Evolutionary conservation across 2,797 vertebrate genomes (phyloP).

Genomic region (Atherinosoma microstoma): DNA sequence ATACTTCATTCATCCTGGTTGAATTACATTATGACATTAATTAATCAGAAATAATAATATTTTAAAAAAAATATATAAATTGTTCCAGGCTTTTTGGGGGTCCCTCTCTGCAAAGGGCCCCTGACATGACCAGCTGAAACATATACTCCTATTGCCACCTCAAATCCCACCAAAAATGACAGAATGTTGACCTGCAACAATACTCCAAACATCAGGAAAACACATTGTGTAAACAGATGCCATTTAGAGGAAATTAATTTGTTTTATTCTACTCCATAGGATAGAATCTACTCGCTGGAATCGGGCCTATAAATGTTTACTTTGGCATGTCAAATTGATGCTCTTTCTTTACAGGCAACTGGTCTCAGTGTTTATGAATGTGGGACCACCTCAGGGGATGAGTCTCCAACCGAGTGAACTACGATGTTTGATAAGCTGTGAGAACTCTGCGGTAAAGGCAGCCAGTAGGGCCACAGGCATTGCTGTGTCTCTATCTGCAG

Average conservation of each 20-base stretch:
- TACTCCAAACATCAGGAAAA: slow-evolving; percentile 20
- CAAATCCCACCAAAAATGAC: slow-evolving; percentile 43
- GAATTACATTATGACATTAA: not conserved
- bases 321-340: slow-evolving; percentile 38
- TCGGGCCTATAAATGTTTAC: slow-evolving; percentile 42
- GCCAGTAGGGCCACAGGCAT: slow-evolving; percentile 71
- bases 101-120: not conserved
- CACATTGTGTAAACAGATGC: slow-evolving; percentile 1
- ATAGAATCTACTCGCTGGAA: slow-evolving; percentile 27
- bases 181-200: slow-evolving; percentile 9
- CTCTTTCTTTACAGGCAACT: slow-evolving; percentile 51
- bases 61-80: not conserved
- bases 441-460: slow-evolving; percentile 53
- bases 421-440: slow-evolving; percentile 76
- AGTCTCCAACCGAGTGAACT: slow-evolving; percentile 46
- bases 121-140: slow-evolving; percentile 40
- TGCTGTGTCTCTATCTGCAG: slow-evolving; percentile 45
- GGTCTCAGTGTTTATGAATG: slow-evolving; percentile 56
- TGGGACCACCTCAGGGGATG: slow-evolving; percentile 50
- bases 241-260: slow-evolving; percentile 8
- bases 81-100: not conserved
- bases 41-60: not conserved
- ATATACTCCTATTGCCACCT: slow-evolving; percentile 50
- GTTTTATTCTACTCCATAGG: slow-evolving; percentile 1
- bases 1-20: not conserved